phyloP scores from a whole-genome alignment of 1,140 invertebrate genomes.

The Drosophila leontia region DNA sequence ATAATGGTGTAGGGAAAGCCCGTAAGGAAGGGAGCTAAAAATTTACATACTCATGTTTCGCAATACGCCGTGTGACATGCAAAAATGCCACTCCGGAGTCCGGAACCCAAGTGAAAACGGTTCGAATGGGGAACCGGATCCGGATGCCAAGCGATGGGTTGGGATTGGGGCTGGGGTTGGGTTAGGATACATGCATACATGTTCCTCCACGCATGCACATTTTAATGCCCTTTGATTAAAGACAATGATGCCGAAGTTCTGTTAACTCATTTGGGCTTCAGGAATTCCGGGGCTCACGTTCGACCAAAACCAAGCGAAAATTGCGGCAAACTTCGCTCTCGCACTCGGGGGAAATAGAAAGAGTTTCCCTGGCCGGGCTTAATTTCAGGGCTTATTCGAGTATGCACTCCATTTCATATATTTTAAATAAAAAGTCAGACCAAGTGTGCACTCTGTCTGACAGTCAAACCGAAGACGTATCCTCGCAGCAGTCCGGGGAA shows the following conservation, averaged over 20 bases:
- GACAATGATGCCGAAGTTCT: constrained; percentile 64
- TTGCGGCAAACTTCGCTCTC: constrained; percentile 52
- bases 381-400: constrained; percentile 65
- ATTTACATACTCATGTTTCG: constrained; percentile 80
- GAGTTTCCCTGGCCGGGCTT: constrained; percentile 48
- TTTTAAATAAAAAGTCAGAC: constrained; percentile 63
- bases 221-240: constrained; percentile 55
- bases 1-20: constrained; percentile 52
- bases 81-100: constrained; percentile 46
- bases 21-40: constrained; percentile 35
- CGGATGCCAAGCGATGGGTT: constrained; percentile 8
- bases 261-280: constrained; percentile 34
- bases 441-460: constrained; percentile 44
- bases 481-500: neutral
- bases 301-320: constrained; percentile 49
- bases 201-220: constrained; percentile 36
- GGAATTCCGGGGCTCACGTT: constrained; percentile 56
- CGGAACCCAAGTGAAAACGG: constrained; percentile 3
- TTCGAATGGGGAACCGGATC: constrained; percentile 16
- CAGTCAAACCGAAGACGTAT: constrained; percentile 43
- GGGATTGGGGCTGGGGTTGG: constrained; percentile 1
- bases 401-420: constrained; percentile 45
- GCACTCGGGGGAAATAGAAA: constrained; percentile 65
- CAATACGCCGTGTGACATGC: constrained; percentile 69
- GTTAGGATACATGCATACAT: constrained; percentile 5